Conservation (phyloP, 1,140 invertebrate genomes). For the Stenopsyche tienmushanensis region DNA sequence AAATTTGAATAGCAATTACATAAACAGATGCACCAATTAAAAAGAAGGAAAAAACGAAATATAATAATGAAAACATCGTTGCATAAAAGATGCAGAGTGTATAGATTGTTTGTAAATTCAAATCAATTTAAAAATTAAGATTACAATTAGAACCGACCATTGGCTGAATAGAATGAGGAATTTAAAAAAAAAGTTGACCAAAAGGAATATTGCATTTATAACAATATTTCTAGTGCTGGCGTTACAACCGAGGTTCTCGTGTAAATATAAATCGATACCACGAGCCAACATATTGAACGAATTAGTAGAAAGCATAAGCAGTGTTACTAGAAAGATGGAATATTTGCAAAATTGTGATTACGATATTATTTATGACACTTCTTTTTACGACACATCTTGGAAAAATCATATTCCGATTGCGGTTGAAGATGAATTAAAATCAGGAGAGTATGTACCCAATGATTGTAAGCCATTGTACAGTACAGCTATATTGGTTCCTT, state of each 20-base stretch:
- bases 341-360: not conserved
- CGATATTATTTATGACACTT: constrained; percentile 42
- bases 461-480: constrained; percentile 73
- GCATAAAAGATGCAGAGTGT: too few relatives aligned
- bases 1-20: too few relatives aligned
- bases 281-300: constrained; percentile 5
- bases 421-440: too few relatives aligned
- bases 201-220: not conserved
- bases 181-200: too few relatives aligned
- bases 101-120: too few relatives aligned
- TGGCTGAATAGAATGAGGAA: too few relatives aligned
- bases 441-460: constrained; percentile 70
- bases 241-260: constrained; percentile 20
- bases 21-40: too few relatives aligned
- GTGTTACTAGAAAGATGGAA: not conserved
- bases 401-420: constrained; percentile 39
- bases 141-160: too few relatives aligned
- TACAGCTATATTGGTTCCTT: constrained; percentile 87
- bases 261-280: constrained; percentile 16
- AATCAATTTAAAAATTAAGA: too few relatives aligned
- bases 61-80: too few relatives aligned
- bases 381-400: not conserved
- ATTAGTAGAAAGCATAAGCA: constrained; percentile 8
- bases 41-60: too few relatives aligned
- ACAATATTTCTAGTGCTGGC: constrained; percentile 1